Evolutionary conservation across 2,113 vertebrate genomes (phyloP), one percentile per base, ranked within the genome.

Genomic region (Benitochromis conjunctus): DNA sequence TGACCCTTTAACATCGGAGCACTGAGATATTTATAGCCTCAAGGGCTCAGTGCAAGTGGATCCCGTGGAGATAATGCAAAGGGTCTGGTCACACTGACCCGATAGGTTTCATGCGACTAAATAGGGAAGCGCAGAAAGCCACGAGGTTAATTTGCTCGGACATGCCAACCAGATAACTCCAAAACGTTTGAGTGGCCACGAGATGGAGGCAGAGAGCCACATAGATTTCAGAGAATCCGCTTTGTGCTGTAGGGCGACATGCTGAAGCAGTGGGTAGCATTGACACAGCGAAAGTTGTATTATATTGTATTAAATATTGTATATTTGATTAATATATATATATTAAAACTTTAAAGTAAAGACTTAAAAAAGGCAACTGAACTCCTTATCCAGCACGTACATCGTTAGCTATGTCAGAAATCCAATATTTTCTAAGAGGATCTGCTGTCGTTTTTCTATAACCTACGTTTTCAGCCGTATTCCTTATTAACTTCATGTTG

Each of bases 181-280:
- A 83, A 41, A 7, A 53, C 55, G 26, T 9, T 3, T n/a, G 1
- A 56, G 1, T 1, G 1, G 26, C 90, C 94, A 93, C 76, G 8
- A 84, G 94, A 90, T 88, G 91, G 87, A 26, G 92, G 88, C 55
- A 93, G 31, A 87, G 29, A 11, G 1, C 3, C 3, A 3, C 11
- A 19, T 13, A 18, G 7, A 5, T 36, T 36, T 56, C 31, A 79
- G 19, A 79, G 76, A 55, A 24, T 10, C 7, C 11, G 5, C 4
- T 55, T 29, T 24, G 51, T n/a, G n/a, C n/a, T n/a, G n/a, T n/a
- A n/a, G n/a, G n/a, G n/a, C n/a, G n/a, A n/a, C n/a, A n/a, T 24
- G 53, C 24, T 48, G 69, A 46, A 29, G 69, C 13, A 74, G 41
- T 48, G 9, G 14, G 1, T 16, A 43, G 14, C 41, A 0, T 21